phyloP scores from a whole-genome alignment of 92 coral and sea anemone genomes.

The Bergia sp. region DNA sequence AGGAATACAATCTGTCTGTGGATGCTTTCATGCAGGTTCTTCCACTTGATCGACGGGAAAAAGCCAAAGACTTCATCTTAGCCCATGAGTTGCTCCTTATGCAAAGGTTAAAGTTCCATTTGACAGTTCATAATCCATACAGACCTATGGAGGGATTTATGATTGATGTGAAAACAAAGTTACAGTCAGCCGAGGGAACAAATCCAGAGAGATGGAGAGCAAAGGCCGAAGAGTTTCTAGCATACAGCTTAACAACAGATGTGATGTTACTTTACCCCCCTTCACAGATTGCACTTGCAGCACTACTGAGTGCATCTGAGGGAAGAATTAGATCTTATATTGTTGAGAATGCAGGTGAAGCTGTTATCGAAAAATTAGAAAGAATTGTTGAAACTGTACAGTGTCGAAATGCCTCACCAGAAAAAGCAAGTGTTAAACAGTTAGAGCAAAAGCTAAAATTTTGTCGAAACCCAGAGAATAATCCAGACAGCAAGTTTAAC shows the following conservation, averaged over 20 bases:
- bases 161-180: conserved; percentile 88
- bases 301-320: conserved; percentile 68
- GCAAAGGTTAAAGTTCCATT: conserved; percentile 88
- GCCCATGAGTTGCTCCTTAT: conserved; percentile 88
- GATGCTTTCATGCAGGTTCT: conserved; percentile 88
- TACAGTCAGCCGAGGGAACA: conserved; percentile 43
- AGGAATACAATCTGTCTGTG: conserved; percentile 92
- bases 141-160: conserved; percentile 96
- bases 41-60: conserved; percentile 86
- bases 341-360: conserved; percentile 64
- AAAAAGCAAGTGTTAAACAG: conserved; percentile 51
- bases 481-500: conserved; percentile 78
- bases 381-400: conserved; percentile 47
- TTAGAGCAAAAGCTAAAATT: conserved; percentile 74
- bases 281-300: conserved; percentile 95
- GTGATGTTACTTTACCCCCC: conserved; percentile 79
- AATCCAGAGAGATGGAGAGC: conserved; percentile 87
- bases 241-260: conserved; percentile 73
- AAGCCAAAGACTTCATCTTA: conserved; percentile 81
- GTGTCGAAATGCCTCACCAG: conserved; percentile 39
- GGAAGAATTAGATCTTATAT: conserved; percentile 59
- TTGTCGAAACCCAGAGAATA: conserved; percentile 88
- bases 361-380: conserved; percentile 46
- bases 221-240: conserved; percentile 78
- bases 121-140: conserved; percentile 90